Conservation (phyloP, 2,888 invertebrate genomes). For the Ptilodon capucinus region DNA sequence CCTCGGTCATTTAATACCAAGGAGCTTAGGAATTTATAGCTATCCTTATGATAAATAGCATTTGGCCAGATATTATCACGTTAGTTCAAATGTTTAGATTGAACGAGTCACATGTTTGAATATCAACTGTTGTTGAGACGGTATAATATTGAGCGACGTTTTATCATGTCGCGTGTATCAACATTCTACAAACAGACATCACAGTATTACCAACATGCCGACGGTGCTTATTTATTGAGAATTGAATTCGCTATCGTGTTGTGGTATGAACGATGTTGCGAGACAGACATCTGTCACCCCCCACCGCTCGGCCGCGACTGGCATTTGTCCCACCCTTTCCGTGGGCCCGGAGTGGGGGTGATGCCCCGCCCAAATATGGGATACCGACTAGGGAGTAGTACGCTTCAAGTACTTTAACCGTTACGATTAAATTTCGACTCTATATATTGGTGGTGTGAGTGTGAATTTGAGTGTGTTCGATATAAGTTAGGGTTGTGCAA, state of each 20-base stretch:
- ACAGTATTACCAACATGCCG: constrained; percentile 25
- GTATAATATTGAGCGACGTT: constrained; percentile 10
- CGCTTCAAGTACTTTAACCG: constrained; percentile 7
- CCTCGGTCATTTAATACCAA: constrained; percentile 17
- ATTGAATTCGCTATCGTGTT: constrained; percentile 73
- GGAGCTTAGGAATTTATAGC: constrained; percentile 30
- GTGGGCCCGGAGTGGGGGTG: constrained; percentile 36
- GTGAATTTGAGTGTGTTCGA: background rate
- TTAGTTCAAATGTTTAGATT: constrained; percentile 46
- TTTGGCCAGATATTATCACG: constrained; percentile 36
- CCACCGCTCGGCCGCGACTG: constrained; percentile 66
- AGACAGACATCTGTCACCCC: constrained; percentile 73
- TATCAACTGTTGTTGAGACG: constrained; percentile 24
- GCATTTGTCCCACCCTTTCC: constrained; percentile 57
- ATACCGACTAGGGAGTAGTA: constrained; percentile 26
- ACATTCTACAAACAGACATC: constrained; percentile 38
- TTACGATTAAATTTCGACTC: constrained; percentile 35
- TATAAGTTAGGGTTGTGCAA: constrained; percentile 55
- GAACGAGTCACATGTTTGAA: constrained; percentile 38
- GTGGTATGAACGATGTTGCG: constrained; percentile 65
- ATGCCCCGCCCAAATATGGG: constrained; percentile 47
- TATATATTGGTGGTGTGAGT: constrained; percentile 1
- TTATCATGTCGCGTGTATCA: constrained; percentile 29
- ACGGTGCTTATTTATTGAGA: constrained; percentile 61
- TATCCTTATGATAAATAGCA: constrained; percentile 33